Evolutionary conservation across 2,888 invertebrate species (phyloP).

Genomic region (Ormia ochracea): DNA sequence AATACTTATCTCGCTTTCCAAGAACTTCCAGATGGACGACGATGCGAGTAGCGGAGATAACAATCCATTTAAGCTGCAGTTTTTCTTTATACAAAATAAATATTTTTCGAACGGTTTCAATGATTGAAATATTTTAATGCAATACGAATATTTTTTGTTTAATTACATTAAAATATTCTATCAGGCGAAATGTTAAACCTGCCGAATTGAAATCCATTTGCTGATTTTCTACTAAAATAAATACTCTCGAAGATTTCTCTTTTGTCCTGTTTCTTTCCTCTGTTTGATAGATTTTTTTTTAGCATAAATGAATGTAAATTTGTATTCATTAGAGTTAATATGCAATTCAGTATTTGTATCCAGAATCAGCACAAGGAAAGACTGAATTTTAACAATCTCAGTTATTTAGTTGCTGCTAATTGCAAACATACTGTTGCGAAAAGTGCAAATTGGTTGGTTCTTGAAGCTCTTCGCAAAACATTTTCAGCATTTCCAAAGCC

Average conservation of each 20-base stretch:
- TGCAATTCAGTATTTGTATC: conserved; percentile 22
- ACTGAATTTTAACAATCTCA: conserved; percentile 23
- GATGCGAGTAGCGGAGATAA: too few species aligned
- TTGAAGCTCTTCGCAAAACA: background rate
- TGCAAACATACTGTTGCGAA: conserved; percentile 12
- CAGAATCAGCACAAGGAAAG: background rate
- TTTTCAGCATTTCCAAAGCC: background rate
- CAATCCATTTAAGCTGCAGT: too few species aligned
- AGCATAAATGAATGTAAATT: conserved; percentile 12
- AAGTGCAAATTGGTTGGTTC: conserved; percentile 38
- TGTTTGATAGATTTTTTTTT: conserved; percentile 3
- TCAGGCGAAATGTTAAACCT: too few species aligned
- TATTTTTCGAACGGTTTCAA: too few species aligned
- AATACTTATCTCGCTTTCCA: too few species aligned
- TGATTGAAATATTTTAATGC: too few species aligned
- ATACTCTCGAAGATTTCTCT: background rate
- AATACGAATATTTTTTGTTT: too few species aligned
- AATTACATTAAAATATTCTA: too few species aligned
- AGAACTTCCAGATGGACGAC: too few species aligned
- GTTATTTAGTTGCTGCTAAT: conserved; percentile 20
- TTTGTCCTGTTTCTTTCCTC: background rate
- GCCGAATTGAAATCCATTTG: too few species aligned
- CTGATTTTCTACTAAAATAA: background rate
- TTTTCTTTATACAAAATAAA: too few species aligned
- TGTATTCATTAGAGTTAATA: conserved; percentile 27